Percentiles rank a stretch among this genome's conserved stretches.
Conservation (phyloP, 1,140 invertebrate species). For the Drosophila ambigua region DNA sequence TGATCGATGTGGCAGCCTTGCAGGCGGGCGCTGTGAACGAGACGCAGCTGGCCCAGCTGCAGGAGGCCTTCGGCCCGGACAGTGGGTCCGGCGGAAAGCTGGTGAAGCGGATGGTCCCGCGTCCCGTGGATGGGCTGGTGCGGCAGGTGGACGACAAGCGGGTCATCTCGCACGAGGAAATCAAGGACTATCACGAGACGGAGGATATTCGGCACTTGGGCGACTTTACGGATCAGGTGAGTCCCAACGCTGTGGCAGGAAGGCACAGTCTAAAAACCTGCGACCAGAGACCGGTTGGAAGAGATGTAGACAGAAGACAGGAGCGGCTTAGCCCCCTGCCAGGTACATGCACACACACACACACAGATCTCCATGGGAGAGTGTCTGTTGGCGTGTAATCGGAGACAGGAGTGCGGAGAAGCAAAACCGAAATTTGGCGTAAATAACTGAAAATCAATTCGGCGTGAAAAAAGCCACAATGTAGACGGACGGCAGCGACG, state of each 20-base stretch:
- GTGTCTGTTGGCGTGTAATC: slow-evolving; percentile 32
- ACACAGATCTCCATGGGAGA: background rate
- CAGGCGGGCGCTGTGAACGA: slow-evolving; percentile 60
- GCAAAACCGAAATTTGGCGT: slow-evolving; percentile 60
- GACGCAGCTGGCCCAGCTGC: slow-evolving; percentile 66
- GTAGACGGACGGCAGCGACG: slow-evolving; percentile 7
- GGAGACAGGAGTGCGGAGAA: slow-evolving; percentile 45
- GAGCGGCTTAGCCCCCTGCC: slow-evolving; percentile 26
- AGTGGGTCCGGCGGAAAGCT: slow-evolving; percentile 55
- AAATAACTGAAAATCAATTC: slow-evolving; percentile 80
- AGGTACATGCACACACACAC: background rate
- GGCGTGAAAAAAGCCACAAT: slow-evolving; percentile 66
- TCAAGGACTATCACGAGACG: slow-evolving; percentile 91
- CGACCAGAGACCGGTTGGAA: slow-evolving; percentile 39
- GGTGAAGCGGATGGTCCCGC: slow-evolving; percentile 72
- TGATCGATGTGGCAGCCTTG: slow-evolving; percentile 62
- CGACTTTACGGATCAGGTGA: slow-evolving; percentile 93
- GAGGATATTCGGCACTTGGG: slow-evolving; percentile 92
- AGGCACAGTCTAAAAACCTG: too few relatives aligned
- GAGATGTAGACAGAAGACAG: slow-evolving; percentile 12
- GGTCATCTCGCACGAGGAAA: slow-evolving; percentile 92
- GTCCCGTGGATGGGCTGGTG: slow-evolving; percentile 88
- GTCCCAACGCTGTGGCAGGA: slow-evolving; percentile 47
- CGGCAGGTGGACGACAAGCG: slow-evolving; percentile 91
- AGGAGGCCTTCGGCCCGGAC: slow-evolving; percentile 56